phyloP scores from a whole-genome alignment of 2,797 vertebrate species.

The Schizothorax lantsangensis region DNA sequence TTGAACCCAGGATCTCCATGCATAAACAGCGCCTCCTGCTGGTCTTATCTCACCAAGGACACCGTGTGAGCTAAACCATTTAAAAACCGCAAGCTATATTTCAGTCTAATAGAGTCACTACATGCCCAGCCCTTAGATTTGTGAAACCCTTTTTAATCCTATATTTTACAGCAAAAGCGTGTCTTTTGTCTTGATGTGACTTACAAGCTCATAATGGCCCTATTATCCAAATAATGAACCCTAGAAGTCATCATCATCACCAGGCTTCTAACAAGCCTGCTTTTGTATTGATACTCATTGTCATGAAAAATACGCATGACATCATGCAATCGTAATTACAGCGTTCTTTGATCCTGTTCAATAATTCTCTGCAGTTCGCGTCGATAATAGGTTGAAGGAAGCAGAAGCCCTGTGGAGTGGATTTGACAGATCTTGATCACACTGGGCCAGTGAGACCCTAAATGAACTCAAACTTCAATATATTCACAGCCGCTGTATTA shows the following conservation, averaged over 20 bases:
- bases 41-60: not conserved
- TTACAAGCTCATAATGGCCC: conserved; percentile 16
- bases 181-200: conserved; percentile 17
- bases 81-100: not conserved
- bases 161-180: not conserved
- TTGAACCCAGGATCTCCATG: not conserved
- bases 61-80: not conserved
- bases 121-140: conserved; percentile 8
- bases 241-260: conserved; percentile 23
- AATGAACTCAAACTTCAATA: conserved; percentile 51
- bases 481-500: conserved; percentile 50
- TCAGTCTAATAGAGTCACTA: conserved; percentile 13
- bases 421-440: conserved; percentile 53
- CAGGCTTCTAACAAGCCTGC: conserved; percentile 27
- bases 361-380: conserved; percentile 39
- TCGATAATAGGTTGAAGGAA: conserved; percentile 50
- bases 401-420: conserved; percentile 26
- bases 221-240: conserved; percentile 41
- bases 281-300: conserved; percentile 47
- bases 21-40: not conserved
- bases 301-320: conserved; percentile 47
- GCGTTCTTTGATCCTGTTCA: conserved; percentile 41
- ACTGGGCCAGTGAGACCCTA: conserved; percentile 30
- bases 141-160: conserved; percentile 3
- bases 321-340: conserved; percentile 47